Evolutionary conservation across 2,113 vertebrate species (phyloP).

Genomic region (Antennarius striatus): DNA sequence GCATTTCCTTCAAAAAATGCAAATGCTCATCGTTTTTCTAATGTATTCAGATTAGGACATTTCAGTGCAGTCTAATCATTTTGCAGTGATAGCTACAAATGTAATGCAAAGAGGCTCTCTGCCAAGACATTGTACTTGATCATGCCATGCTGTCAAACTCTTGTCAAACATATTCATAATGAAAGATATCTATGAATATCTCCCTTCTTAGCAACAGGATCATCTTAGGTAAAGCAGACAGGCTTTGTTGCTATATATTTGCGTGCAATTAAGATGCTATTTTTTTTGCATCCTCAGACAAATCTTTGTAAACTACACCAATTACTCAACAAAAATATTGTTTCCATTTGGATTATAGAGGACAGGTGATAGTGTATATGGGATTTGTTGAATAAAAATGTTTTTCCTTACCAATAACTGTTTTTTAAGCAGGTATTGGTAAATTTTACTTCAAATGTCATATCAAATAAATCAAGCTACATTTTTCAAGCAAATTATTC

Average conservation of each 20-base stretch:
- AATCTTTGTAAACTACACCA: no score
- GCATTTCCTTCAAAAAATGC: no score
- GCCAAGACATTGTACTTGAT: neutral
- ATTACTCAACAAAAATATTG: no score
- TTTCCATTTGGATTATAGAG: no score
- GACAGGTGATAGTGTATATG: no score
- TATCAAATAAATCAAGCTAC: no score
- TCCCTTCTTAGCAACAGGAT: neutral
- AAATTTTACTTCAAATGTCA: no score
- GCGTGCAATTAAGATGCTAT: neutral
- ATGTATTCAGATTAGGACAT: neutral
- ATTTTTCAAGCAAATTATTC: no score
- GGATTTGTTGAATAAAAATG: no score
- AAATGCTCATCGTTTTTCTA: neutral
- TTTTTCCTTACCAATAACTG: no score
- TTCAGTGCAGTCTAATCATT: constrained; percentile 9
- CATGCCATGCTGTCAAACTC: neutral
- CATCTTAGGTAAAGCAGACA: neutral
- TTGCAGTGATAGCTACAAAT: constrained; percentile 22
- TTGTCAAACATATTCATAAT: neutral
- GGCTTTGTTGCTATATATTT: neutral
- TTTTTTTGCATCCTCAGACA: no score
- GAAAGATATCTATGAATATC: neutral
- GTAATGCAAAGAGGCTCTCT: neutral
- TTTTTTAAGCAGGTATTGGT: no score